Evolutionary conservation across 2,888 invertebrate species (phyloP).

Genomic region (Artemia sinica): DNA sequence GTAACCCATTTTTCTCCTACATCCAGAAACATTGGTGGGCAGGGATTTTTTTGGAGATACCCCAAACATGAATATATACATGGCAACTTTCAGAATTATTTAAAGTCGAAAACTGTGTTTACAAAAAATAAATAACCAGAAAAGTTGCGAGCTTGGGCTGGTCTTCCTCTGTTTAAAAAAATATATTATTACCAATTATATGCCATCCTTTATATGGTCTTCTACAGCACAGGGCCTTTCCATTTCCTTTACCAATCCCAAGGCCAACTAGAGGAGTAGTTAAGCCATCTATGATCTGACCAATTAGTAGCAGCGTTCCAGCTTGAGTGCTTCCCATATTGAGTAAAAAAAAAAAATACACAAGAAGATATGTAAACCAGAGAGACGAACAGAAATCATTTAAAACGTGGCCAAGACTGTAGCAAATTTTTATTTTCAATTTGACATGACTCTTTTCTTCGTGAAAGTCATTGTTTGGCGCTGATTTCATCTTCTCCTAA

Average conservation of each 20-base stretch:
- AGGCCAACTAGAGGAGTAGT: slow-evolving; percentile 10
- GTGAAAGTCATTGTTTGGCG: not conserved
- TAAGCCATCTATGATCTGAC: slow-evolving; percentile 7
- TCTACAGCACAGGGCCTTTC: not conserved
- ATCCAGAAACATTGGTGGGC: no score
- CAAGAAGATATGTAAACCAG: slow-evolving; percentile 40
- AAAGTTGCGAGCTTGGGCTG: no score
- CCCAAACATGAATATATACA: no score
- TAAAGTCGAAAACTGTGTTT: no score
- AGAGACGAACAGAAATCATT: slow-evolving; percentile 40
- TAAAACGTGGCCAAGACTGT: slow-evolving; percentile 37
- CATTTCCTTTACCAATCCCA: not conserved
- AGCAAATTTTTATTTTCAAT: slow-evolving; percentile 19
- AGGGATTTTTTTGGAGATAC: no score
- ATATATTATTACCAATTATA: not conserved
- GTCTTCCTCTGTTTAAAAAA: no score
- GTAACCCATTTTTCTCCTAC: no score
- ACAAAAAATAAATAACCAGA: no score
- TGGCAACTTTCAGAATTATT: no score
- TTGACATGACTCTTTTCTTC: not conserved
- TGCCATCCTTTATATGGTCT: slow-evolving; percentile 10
- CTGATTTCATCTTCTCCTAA: not conserved
- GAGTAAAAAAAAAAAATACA: slow-evolving; percentile 35
- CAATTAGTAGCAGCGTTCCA: not conserved
- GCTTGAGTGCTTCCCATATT: slow-evolving; percentile 8